Evolutionary conservation across 1,140 invertebrate genomes (phyloP), one percentile per base, ranked within the genome.

Genomic region (Drosophila athabasca): DNA sequence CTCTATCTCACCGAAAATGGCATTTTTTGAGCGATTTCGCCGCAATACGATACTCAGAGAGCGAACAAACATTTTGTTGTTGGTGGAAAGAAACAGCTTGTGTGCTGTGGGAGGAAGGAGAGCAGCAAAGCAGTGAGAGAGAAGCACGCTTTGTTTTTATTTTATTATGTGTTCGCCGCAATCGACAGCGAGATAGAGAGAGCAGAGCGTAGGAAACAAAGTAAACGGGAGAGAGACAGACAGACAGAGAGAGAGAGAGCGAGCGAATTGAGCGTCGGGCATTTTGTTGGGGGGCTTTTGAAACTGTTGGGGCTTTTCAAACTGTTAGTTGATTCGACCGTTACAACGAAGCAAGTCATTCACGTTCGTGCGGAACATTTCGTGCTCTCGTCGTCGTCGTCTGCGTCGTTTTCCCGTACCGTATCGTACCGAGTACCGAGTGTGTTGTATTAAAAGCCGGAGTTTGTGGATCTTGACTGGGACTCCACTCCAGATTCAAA

Each of bases 1-100:
- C 77, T 41, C 31, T 31, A 31, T 31, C 57, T 78, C 50, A 75
- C 74, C 39, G 67, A 72, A 57, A 79, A 77, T 57, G 79, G 83
- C 82, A 60, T 87, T 87, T 76, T 87, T 87, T 79, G 82, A 87
- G 84, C 71, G 84, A 89, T 78, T 88, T 88, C 83, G 83, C 83
- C 79, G 76, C 58, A n/a, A 26, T 6, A 5, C 58, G 19, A 26
- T 6, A 26, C 24, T 26, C 24, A 26, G 24, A 26, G 24, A 26
- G 24, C 24, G 24, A 26, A 26, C 24, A 26, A 26, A 26, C 24
- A 26, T 26, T 26, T 26, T 26, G 24, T 26, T 26, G 24, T 26
- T 26, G 24, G 24, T 4, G 24, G 24, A 26, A 26, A 26, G 24
- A 26, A 26, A 26, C 24, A 26, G 24, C 24, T 26, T 26, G 24